Percentiles rank a stretch among this genome's conserved stretches.
Conservation (phyloP, 2,888 invertebrate genomes). For the Phyllotreta cruciferae region DNA sequence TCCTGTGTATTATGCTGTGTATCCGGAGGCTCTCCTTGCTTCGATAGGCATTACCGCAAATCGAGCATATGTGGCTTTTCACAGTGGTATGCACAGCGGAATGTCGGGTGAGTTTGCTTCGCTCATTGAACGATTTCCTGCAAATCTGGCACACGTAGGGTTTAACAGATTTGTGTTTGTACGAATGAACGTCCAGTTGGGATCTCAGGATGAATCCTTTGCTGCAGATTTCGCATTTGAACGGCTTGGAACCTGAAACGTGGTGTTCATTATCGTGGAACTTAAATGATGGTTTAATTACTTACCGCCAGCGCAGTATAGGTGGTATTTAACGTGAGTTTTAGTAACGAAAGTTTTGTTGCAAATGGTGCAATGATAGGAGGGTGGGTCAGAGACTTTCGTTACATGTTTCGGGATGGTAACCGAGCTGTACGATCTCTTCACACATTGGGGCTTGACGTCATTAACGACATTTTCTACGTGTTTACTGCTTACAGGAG, state of each 20-base stretch:
- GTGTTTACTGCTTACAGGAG: not conserved
- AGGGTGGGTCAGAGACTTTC: constrained; percentile 61
- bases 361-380: constrained; percentile 72
- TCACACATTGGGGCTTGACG: constrained; percentile 17
- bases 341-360: constrained; percentile 72
- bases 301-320: constrained; percentile 66
- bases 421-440: constrained; percentile 31
- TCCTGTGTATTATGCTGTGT: constrained; percentile 69
- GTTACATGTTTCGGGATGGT: constrained; percentile 52
- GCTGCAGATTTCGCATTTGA: constrained; percentile 62
- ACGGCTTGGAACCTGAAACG: constrained; percentile 60
- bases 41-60: constrained; percentile 70
- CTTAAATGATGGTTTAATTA: constrained; percentile 16
- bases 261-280: not conserved
- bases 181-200: constrained; percentile 76
- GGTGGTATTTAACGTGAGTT: constrained; percentile 71
- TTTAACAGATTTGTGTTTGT: constrained; percentile 69
- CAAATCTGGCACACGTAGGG: constrained; percentile 70
- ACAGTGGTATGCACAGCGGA: constrained; percentile 67
- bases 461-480: constrained; percentile 18
- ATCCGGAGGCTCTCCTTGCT: constrained; percentile 66
- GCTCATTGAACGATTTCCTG: constrained; percentile 72
- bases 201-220: constrained; percentile 74
- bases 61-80: constrained; percentile 64
- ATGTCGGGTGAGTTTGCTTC: constrained; percentile 75